Conservation (phyloP, 2,113 vertebrate species). For the Mesocricetus auratus region DNA sequence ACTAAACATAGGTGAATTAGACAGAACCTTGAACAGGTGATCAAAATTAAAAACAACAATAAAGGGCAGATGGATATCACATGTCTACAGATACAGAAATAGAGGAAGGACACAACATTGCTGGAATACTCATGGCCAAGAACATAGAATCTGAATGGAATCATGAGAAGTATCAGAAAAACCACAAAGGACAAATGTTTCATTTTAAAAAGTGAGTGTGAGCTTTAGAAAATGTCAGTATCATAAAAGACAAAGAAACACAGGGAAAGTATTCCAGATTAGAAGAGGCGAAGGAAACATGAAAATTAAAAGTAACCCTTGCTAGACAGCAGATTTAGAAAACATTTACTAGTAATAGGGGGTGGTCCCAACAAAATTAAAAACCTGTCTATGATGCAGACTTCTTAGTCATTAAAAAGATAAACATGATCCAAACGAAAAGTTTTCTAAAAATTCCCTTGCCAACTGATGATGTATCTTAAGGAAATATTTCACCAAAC, state of each 20-base stretch:
- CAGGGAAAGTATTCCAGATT: not conserved
- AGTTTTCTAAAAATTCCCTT: not conserved
- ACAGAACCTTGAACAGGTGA: not conserved
- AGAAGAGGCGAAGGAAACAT: not conserved
- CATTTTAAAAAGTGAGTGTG: not conserved
- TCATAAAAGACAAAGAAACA: slow-evolving; percentile 40
- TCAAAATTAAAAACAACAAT: not conserved
- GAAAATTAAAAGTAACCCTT: not conserved
- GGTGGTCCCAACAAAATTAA: not conserved
- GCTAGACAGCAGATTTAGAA: not conserved
- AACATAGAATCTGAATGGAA: slow-evolving; percentile 13
- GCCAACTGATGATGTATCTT: not conserved
- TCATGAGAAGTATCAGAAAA: slow-evolving; percentile 37
- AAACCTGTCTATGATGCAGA: not conserved
- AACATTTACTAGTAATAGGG: not conserved
- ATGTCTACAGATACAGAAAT: not conserved
- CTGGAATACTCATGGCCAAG: not conserved
- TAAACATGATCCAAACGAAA: not conserved
- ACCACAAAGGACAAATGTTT: not conserved
- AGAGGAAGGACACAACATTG: not conserved
- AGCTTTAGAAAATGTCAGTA: not conserved
- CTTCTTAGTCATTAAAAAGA: not conserved
- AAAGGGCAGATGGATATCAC: not conserved
- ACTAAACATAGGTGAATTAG: not conserved
- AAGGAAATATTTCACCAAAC: slow-evolving; percentile 26